Evolutionary conservation across 2,113 vertebrate species (phyloP).

Genomic region (Erinaceus europaeus): DNA sequence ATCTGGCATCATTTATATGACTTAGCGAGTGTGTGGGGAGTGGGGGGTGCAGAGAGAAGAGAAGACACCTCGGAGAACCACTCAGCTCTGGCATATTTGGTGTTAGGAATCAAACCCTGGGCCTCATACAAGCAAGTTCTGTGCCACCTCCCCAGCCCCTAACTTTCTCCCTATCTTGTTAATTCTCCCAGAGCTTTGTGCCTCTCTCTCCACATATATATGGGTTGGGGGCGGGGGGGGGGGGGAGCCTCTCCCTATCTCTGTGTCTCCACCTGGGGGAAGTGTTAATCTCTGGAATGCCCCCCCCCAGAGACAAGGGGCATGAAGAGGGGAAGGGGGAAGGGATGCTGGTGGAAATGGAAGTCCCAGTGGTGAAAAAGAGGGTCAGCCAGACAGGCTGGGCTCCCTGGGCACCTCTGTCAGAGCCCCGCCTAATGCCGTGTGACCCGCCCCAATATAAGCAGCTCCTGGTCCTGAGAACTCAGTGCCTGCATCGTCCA

Average conservation of each 20-base stretch:
- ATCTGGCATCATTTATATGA: too few relatives aligned
- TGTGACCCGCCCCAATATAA: slow-evolving; percentile 42
- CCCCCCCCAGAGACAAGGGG: neutral
- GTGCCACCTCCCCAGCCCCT: neutral
- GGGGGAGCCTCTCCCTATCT: slow-evolving; percentile 32
- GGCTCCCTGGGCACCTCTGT: slow-evolving; percentile 71
- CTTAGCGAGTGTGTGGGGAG: too few relatives aligned
- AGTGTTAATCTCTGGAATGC: slow-evolving; percentile 26
- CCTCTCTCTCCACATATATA: too few relatives aligned
- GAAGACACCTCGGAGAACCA: too few relatives aligned
- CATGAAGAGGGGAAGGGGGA: neutral
- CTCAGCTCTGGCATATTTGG: too few relatives aligned
- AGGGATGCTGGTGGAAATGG: neutral
- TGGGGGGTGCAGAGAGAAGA: too few relatives aligned
- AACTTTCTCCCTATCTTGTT: neutral
- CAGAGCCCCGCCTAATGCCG: slow-evolving; percentile 51
- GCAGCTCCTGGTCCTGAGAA: neutral
- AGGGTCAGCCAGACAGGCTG: slow-evolving; percentile 70
- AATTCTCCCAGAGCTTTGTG: neutral
- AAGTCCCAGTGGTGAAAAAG: neutral
- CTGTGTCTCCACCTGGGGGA: neutral
- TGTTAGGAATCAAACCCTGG: too few relatives aligned
- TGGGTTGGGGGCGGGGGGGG: too few relatives aligned
- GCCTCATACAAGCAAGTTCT: too few relatives aligned
- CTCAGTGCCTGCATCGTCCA: neutral